Conservation (phyloP, 1,140 invertebrate species). For the Lanistes nyassanus region DNA sequence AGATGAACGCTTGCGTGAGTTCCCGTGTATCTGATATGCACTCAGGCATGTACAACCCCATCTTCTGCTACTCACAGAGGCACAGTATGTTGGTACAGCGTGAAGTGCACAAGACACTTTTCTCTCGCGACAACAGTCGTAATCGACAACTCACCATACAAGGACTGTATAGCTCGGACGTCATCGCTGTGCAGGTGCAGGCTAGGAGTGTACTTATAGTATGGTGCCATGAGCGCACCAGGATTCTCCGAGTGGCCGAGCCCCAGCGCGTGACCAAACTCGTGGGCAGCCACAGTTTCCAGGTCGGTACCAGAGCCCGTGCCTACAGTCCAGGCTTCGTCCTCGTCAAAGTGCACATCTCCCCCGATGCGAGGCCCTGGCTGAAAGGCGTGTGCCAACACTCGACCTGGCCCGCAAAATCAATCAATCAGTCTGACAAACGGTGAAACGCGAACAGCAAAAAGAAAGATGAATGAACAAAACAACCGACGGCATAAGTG, state of each 20-base stretch:
- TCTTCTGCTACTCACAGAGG: background rate
- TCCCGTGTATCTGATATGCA: background rate
- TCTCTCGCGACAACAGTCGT: too few species aligned
- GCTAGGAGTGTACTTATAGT: conserved; percentile 66
- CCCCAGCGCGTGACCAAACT: conserved; percentile 65
- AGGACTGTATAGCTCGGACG: conserved; percentile 54
- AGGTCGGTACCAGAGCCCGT: conserved; percentile 54
- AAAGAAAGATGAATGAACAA: background rate
- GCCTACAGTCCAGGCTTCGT: conserved; percentile 51
- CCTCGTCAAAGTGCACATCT: conserved; percentile 70
- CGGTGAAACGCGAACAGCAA: too few species aligned
- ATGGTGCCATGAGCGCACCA: conserved; percentile 66
- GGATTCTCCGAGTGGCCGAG: conserved; percentile 60
- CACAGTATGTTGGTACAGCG: too few species aligned
- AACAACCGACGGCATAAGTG: too few species aligned
- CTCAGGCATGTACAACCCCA: too few species aligned
- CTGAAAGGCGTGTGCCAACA: conserved; percentile 38
- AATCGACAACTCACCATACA: conserved; percentile 52
- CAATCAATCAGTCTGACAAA: too few species aligned
- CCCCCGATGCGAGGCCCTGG: conserved; percentile 41
- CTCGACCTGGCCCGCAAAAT: conserved; percentile 17
- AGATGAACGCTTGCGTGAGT: background rate
- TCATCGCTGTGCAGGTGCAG: conserved; percentile 56
- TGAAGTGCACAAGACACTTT: background rate
- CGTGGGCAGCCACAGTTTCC: conserved; percentile 64